Percentiles rank a stretch among this genome's conserved stretches.
phyloP scores from a whole-genome alignment of 1,140 invertebrate genomes.

The Asbolus verrucosus region DNA sequence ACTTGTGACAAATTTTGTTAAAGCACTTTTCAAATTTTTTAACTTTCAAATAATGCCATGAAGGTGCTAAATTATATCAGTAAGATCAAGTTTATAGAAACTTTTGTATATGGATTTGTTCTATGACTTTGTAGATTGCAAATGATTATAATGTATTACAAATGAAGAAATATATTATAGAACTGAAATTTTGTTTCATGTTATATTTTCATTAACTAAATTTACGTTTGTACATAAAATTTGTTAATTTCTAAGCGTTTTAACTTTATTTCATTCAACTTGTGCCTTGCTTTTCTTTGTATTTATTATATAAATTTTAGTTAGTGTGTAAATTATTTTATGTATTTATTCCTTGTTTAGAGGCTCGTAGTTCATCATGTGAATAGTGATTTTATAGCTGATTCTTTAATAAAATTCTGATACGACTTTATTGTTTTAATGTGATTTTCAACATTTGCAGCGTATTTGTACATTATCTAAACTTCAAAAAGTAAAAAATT shows the following conservation, averaged over 20 bases:
- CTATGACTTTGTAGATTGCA: constrained; percentile 14
- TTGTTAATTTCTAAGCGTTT: constrained; percentile 41
- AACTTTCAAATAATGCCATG: constrained; percentile 26
- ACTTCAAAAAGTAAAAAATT: too few species aligned
- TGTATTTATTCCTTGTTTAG: constrained; percentile 48
- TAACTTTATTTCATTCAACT: constrained; percentile 51
- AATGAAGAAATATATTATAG: neutral
- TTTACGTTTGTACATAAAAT: constrained; percentile 20
- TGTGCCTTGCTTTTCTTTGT: constrained; percentile 56
- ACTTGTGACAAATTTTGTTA: constrained; percentile 39
- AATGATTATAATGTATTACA: constrained; percentile 1
- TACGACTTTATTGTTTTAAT: too few species aligned
- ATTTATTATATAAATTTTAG: constrained; percentile 49
- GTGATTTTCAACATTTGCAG: too few species aligned
- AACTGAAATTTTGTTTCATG: constrained; percentile 2
- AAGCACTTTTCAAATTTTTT: constrained; percentile 30
- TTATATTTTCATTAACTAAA: constrained; percentile 8
- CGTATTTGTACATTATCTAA: too few species aligned
- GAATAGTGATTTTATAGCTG: constrained; percentile 49
- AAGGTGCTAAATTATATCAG: constrained; percentile 33
- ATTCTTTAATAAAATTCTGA: constrained; percentile 39
- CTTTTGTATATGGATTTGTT: constrained; percentile 15
- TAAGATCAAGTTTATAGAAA: constrained; percentile 31
- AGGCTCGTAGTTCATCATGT: constrained; percentile 41
- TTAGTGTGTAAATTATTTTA: constrained; percentile 50